A percentile compares a stretch with the other conserved stretches of the same genome.
Conservation (phyloP, 2,113 vertebrate species). For the Rhynchomys soricoides region DNA sequence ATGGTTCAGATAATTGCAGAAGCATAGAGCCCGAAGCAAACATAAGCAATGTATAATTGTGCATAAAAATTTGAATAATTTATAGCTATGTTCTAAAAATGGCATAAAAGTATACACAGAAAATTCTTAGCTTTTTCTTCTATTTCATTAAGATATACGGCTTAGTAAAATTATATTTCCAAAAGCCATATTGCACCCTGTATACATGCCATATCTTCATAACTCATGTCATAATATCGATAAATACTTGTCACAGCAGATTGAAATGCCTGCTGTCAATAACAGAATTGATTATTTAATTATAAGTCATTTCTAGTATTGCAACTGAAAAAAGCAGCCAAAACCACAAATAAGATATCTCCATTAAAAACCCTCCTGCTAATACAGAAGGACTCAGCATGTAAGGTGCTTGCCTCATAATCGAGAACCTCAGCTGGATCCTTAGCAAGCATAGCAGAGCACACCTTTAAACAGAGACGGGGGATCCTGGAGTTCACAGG, state of each 20-base stretch:
- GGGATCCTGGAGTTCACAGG: background rate
- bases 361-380: background rate
- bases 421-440: too few relatives aligned
- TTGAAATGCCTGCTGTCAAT: slow-evolving; percentile 7
- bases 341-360: slow-evolving; percentile 20
- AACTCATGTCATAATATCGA: slow-evolving; percentile 65
- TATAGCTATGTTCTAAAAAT: slow-evolving; percentile 26
- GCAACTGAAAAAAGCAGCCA: slow-evolving; percentile 3
- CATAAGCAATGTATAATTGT: slow-evolving; percentile 26
- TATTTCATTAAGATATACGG: slow-evolving; percentile 7
- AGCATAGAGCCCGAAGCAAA: background rate
- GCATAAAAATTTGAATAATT: background rate
- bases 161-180: slow-evolving; percentile 35
- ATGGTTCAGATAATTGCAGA: slow-evolving; percentile 7
- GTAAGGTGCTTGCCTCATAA: background rate
- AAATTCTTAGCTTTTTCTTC: background rate
- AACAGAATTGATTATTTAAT: slow-evolving; percentile 54
- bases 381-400: background rate
- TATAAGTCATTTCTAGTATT: slow-evolving; percentile 36
- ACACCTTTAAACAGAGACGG: background rate
- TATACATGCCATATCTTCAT: slow-evolving; percentile 36
- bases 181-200: slow-evolving; percentile 40
- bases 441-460: background rate
- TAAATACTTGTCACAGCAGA: background rate
- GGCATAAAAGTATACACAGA: background rate